These are phyloP conservation scores for Rhynchophorus ferrugineus DNA, from an alignment of 1,140 invertebrate species.

Conservation along the genomic window DNA sequence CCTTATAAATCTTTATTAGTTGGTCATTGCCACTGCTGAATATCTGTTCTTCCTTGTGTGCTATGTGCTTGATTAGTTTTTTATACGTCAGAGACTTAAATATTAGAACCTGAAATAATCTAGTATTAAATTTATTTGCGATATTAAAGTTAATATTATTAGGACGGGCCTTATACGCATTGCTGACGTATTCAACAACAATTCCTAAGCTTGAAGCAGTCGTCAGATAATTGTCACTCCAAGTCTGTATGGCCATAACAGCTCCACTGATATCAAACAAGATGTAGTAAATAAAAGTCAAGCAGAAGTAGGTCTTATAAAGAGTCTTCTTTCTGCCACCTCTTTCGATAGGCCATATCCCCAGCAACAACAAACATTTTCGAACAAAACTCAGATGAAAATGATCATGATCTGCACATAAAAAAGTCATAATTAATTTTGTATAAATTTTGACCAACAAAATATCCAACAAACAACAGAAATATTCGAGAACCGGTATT, in stretches of 20 bases:
- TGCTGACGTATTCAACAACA: slow-evolving; percentile 15
- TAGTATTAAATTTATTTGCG: neutral
- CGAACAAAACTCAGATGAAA: slow-evolving; percentile 9
- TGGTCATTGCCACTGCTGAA: slow-evolving; percentile 6
- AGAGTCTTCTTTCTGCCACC: neutral
- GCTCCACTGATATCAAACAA: slow-evolving; percentile 11
- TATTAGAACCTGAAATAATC: slow-evolving; percentile 9
- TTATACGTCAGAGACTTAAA: slow-evolving; percentile 8
- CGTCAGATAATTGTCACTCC: slow-evolving; percentile 10
- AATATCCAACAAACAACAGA: too few relatives aligned
- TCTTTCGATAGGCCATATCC: slow-evolving; percentile 17
- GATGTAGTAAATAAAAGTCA: slow-evolving; percentile 16
- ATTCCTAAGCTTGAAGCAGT: slow-evolving; percentile 16
- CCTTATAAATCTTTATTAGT: slow-evolving; percentile 16
- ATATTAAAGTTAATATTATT: too few relatives aligned
- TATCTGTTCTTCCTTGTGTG: slow-evolving; percentile 10
- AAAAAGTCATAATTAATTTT: too few relatives aligned
- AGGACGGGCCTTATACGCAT: slow-evolving; percentile 21
- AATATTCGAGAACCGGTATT: too few relatives aligned
- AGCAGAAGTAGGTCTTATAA: slow-evolving; percentile 15
- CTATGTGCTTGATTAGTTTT: slow-evolving; percentile 5
- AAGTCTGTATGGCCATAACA: slow-evolving; percentile 10
- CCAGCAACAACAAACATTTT: slow-evolving; percentile 9
- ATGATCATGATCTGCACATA: too few relatives aligned
- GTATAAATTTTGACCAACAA: too few relatives aligned